phyloP scores from a whole-genome alignment of 2,888 invertebrate genomes.

The Cynaeus angustus region DNA sequence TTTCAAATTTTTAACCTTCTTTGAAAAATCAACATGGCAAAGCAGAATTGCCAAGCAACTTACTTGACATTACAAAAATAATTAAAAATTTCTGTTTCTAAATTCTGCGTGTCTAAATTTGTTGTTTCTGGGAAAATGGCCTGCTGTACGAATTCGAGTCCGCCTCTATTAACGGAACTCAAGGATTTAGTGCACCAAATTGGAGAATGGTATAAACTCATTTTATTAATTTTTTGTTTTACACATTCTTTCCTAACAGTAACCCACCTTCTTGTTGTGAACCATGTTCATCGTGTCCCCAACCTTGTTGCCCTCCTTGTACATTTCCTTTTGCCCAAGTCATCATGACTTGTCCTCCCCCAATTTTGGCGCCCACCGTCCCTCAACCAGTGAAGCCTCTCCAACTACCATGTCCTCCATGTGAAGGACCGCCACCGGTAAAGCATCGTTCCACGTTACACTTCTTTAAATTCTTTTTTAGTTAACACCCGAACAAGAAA shows the following conservation, averaged over 20 bases:
- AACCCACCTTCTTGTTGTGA: neutral
- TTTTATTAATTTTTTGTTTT: neutral
- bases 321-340: constrained; percentile 59
- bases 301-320: constrained; percentile 29
- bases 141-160: constrained; percentile 11
- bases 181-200: constrained; percentile 52
- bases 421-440: constrained; percentile 29
- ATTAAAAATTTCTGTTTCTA: constrained; percentile 13
- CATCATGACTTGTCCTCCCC: constrained; percentile 64
- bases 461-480: constrained; percentile 14
- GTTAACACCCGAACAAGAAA: constrained; percentile 58
- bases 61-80: neutral
- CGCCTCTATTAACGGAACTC: constrained; percentile 47
- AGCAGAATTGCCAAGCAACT: neutral
- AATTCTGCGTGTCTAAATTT: constrained; percentile 26
- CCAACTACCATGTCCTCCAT: constrained; percentile 58
- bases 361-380: constrained; percentile 62
- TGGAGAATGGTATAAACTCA: constrained; percentile 45
- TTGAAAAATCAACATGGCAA: neutral
- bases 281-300: constrained; percentile 19
- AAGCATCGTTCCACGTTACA: neutral
- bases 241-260: constrained; percentile 1
- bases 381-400: constrained; percentile 66
- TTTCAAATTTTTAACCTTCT: too few relatives aligned
- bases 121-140: constrained; percentile 14